Evolutionary conservation across 2,797 vertebrate species (phyloP).

Genomic region (Karalla daura): DNA sequence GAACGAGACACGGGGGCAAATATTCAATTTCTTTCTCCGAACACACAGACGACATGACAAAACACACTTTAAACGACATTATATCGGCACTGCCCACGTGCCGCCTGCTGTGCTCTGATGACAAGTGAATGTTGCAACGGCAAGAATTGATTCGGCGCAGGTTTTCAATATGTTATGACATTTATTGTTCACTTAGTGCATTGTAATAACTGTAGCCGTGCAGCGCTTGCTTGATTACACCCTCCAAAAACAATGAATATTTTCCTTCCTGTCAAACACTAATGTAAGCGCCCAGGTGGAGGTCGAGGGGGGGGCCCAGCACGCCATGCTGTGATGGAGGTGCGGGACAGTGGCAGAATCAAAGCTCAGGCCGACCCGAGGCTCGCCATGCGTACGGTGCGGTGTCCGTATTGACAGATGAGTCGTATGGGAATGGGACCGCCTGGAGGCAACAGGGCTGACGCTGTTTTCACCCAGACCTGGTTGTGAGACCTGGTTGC

Average conservation of each 20-base stretch:
- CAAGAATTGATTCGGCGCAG: constrained; percentile 37
- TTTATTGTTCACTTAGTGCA: constrained; percentile 31
- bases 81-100: constrained; percentile 14
- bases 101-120: constrained; percentile 13
- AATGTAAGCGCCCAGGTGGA: constrained; percentile 10
- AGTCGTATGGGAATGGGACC: constrained; percentile 56
- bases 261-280: not conserved
- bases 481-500: constrained; percentile 64
- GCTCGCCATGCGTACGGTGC: constrained; percentile 56
- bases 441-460: constrained; percentile 51
- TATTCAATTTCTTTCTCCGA: constrained; percentile 44
- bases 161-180: constrained; percentile 38
- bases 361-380: constrained; percentile 48
- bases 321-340: not conserved
- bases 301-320: constrained; percentile 14
- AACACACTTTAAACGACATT: constrained; percentile 38
- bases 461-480: constrained; percentile 54
- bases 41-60: constrained; percentile 45
- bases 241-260: constrained; percentile 13
- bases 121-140: constrained; percentile 36
- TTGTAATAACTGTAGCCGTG: constrained; percentile 10
- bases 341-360: constrained; percentile 36
- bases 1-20: constrained; percentile 15
- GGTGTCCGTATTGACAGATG: constrained; percentile 68
- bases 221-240: constrained; percentile 13